phyloP scores from a whole-genome alignment of 1,140 invertebrate species.

The Papilio polyxenes region DNA sequence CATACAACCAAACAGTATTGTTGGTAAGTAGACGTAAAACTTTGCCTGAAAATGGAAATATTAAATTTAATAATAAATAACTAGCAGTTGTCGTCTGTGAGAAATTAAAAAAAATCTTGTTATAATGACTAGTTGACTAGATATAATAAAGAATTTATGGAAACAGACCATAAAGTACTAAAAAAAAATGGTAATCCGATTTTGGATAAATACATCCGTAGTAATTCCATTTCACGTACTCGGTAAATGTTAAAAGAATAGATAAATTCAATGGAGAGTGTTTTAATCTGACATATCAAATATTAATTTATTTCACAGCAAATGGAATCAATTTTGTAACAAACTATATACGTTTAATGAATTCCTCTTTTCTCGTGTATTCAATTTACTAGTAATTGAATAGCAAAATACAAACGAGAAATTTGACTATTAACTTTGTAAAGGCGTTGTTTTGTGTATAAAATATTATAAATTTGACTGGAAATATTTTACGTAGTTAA shows the following conservation, averaged over 20 bases:
- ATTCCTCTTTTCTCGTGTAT: neutral
- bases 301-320: constrained; percentile 38
- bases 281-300: neutral
- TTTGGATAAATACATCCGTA: neutral
- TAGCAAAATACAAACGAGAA: constrained; percentile 32
- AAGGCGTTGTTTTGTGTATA: neutral
- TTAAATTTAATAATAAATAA: neutral
- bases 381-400: constrained; percentile 10
- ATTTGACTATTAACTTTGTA: constrained; percentile 20
- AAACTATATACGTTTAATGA: constrained; percentile 1
- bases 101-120: too few relatives aligned
- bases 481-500: neutral
- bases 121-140: too few relatives aligned
- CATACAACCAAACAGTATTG: constrained; percentile 86
- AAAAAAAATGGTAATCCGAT: too few relatives aligned
- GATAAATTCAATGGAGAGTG: neutral
- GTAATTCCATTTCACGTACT: neutral
- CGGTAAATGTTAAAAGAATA: neutral
- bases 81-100: too few relatives aligned
- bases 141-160: too few relatives aligned
- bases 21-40: constrained; percentile 81
- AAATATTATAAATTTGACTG: neutral
- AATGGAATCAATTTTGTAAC: constrained; percentile 39
- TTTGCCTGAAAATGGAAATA: constrained; percentile 59
- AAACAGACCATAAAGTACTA: too few relatives aligned